Conservation (phyloP, 2,113 vertebrate species). For the Cavia porcellus region DNA sequence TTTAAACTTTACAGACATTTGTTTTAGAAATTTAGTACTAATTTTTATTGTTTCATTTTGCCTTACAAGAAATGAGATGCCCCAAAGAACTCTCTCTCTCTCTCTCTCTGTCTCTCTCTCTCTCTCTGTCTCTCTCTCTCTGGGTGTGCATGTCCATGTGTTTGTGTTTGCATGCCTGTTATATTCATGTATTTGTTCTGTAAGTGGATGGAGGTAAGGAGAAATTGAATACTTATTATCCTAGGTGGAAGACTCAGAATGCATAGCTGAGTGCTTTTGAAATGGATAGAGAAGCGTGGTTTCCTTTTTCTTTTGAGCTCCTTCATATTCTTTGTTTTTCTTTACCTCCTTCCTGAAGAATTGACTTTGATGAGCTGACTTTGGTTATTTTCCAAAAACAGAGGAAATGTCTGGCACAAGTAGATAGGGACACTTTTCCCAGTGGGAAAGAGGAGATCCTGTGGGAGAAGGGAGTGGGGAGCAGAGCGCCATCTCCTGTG, state of each 20-base stretch:
- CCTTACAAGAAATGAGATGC: constrained; percentile 5
- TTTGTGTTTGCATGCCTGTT: not conserved
- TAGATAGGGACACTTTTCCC: not conserved
- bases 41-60: not conserved
- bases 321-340: not conserved
- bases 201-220: not conserved
- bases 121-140: not conserved
- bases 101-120: too few relatives aligned
- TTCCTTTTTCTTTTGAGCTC: not conserved
- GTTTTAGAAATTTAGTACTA: constrained; percentile 18
- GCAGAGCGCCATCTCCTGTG: not conserved
- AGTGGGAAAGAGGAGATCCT: not conserved
- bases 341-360: not conserved
- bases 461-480: not conserved
- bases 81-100: not conserved
- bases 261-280: not conserved
- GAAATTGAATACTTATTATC: not conserved
- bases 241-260: not conserved
- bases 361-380: not conserved
- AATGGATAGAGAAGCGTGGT: not conserved
- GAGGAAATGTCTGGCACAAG: not conserved
- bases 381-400: constrained; percentile 2
- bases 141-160: not conserved
- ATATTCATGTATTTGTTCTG: not conserved
- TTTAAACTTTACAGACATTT: not conserved